Evolutionary conservation across 30 jellyfish, hydroid and myxozoan species (phyloP).

Genomic region (Rhopilema esculentum): DNA sequence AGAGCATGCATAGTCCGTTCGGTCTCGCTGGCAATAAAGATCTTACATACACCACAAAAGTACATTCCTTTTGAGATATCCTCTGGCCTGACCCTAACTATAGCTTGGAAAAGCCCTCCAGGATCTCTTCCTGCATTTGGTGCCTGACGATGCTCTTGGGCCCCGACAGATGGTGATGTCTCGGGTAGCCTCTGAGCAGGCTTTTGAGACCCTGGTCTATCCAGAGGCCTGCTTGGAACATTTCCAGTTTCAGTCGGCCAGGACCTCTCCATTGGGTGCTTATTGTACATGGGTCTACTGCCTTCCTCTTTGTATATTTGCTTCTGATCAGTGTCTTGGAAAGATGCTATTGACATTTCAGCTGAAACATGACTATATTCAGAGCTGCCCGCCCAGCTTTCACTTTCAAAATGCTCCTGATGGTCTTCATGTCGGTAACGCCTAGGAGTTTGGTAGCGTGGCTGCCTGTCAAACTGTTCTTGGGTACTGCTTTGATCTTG

Average conservation of each 20-base stretch:
- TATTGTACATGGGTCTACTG: background rate
- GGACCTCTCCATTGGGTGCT: background rate
- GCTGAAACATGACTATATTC: background rate
- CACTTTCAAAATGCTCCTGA: background rate
- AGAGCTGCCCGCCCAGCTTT: background rate
- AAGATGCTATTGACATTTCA: background rate
- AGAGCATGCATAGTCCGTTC: constrained; percentile 60
- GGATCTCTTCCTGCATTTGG: background rate
- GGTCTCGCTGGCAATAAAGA: constrained; percentile 10
- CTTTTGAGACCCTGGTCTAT: background rate
- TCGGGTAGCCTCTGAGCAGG: background rate
- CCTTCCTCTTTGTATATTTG: background rate
- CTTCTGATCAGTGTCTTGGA: background rate
- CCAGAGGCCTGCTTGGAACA: background rate
- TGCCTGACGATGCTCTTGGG: background rate
- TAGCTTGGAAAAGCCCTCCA: constrained; percentile 1
- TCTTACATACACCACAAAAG: constrained; percentile 31
- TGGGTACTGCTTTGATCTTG: background rate
- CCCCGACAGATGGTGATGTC: constrained; percentile 1
- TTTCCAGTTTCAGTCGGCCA: constrained; percentile 19
- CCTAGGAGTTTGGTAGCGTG: background rate
- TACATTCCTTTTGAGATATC: constrained; percentile 30
- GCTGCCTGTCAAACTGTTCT: background rate
- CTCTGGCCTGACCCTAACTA: constrained; percentile 16
- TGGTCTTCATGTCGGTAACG: background rate